phyloP scores from a whole-genome alignment of 2,888 invertebrate genomes.

The Phaonia tiefii region DNA sequence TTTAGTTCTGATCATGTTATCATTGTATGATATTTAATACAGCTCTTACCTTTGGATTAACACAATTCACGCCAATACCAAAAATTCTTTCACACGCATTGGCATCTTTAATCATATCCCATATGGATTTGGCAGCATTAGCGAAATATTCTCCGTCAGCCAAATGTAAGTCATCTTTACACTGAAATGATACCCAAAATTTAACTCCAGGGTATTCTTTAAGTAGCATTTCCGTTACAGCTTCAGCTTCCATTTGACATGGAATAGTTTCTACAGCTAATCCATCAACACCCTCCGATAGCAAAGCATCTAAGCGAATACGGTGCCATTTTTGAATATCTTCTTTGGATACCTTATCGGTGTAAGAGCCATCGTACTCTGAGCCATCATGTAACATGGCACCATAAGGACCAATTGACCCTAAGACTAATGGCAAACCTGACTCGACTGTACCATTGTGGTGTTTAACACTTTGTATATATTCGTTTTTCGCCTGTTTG shows the following conservation, averaged over 20 bases:
- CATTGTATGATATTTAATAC: no score
- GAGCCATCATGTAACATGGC: constrained; percentile 94
- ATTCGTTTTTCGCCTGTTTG: constrained; percentile 84
- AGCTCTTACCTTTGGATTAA: constrained; percentile 82
- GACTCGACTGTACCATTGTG: constrained; percentile 60
- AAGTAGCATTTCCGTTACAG: constrained; percentile 87
- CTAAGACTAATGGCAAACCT: constrained; percentile 86
- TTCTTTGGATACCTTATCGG: constrained; percentile 84
- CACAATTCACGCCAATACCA: constrained; percentile 95
- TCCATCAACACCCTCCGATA: constrained; percentile 91
- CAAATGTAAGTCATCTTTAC: constrained; percentile 85
- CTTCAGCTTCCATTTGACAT: constrained; percentile 90
- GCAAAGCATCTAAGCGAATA: constrained; percentile 87
- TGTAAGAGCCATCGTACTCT: constrained; percentile 93
- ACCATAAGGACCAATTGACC: constrained; percentile 96
- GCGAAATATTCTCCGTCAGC: constrained; percentile 91
- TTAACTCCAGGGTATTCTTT: constrained; percentile 87
- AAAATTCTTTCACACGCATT: constrained; percentile 82
- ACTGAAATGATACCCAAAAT: constrained; percentile 90
- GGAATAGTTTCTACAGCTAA: constrained; percentile 96
- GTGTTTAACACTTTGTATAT: constrained; percentile 80
- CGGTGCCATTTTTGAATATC: constrained; percentile 92
- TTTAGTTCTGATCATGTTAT: no score
- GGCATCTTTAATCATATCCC: constrained; percentile 81
- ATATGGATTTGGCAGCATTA: constrained; percentile 86